phyloP scores from a whole-genome alignment of 2,797 vertebrate genomes.

The Chromobotia macracanthus region DNA sequence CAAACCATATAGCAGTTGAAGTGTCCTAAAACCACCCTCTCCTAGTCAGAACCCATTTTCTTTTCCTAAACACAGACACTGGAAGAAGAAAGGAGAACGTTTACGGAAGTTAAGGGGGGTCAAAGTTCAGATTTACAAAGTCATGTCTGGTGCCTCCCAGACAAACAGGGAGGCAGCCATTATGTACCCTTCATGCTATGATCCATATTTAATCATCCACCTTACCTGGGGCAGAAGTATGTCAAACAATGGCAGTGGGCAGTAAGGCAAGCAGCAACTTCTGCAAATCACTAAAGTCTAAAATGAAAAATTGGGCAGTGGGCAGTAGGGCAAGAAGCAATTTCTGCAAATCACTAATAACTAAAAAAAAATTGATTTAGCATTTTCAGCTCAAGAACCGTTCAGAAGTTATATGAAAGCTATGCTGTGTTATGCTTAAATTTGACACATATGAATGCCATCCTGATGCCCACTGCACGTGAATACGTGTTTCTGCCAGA shows the following conservation, averaged over 20 bases:
- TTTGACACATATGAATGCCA: too few relatives aligned
- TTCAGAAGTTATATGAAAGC: too few relatives aligned
- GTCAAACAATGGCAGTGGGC: not conserved
- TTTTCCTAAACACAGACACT: slow-evolving; percentile 16
- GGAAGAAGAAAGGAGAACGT: not conserved
- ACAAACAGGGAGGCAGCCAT: slow-evolving; percentile 24
- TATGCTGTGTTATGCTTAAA: too few relatives aligned
- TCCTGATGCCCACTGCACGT: too few relatives aligned
- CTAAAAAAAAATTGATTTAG: too few relatives aligned
- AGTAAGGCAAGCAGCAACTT: not conserved
- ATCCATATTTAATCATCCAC: not conserved
- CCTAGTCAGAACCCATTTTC: not conserved
- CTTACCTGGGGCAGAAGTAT: not conserved
- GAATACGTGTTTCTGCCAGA: too few relatives aligned
- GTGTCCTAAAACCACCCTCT: slow-evolving; percentile 28
- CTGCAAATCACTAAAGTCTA: not conserved
- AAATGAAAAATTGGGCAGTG: too few relatives aligned
- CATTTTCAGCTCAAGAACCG: too few relatives aligned
- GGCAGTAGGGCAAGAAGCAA: too few relatives aligned
- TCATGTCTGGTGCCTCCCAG: slow-evolving; percentile 32
- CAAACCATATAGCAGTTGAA: not conserved
- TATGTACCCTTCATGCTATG: slow-evolving; percentile 20
- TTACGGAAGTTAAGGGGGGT: slow-evolving; percentile 15
- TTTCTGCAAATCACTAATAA: too few relatives aligned
- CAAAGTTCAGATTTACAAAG: slow-evolving; percentile 35